A percentile compares a stretch with the other conserved stretches of the same genome.
These are phyloP conservation scores for Cyphomyrmex costatus DNA, from an alignment of 1,140 invertebrate genomes.

Conservation along the genomic window DNA sequence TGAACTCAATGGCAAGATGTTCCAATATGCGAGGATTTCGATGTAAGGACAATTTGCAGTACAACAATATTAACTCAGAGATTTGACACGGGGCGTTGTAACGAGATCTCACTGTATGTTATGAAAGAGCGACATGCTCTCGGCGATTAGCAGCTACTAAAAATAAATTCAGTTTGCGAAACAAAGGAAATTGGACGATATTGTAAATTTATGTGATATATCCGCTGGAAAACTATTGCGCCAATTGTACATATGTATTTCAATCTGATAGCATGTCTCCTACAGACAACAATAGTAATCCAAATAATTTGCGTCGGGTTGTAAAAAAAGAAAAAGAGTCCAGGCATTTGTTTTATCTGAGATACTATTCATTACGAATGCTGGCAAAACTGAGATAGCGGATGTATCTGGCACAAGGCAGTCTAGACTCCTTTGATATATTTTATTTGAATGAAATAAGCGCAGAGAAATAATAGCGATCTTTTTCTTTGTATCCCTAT, in stretches of 20 bases:
- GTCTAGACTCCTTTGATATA: slow-evolving; percentile 33
- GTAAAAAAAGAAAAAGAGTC: slow-evolving; percentile 13
- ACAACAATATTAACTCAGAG: slow-evolving; percentile 49
- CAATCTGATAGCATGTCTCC: slow-evolving; percentile 34
- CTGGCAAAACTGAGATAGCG: slow-evolving; percentile 21
- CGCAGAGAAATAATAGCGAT: slow-evolving; percentile 43
- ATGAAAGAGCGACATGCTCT: slow-evolving; percentile 24
- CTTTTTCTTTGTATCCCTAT: slow-evolving; percentile 39
- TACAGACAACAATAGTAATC: slow-evolving; percentile 38
- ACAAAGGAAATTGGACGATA: background rate
- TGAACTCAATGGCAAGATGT: slow-evolving; percentile 39
- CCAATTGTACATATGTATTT: slow-evolving; percentile 50
- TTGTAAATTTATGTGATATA: slow-evolving; percentile 42
- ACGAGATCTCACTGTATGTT: slow-evolving; percentile 46
- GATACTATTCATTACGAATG: slow-evolving; percentile 5
- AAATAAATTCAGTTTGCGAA: slow-evolving; percentile 24
- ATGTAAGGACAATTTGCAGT: slow-evolving; percentile 56
- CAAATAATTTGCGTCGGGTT: background rate
- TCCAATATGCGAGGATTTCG: slow-evolving; percentile 48
- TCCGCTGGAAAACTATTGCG: slow-evolving; percentile 43
- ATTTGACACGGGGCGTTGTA: slow-evolving; percentile 50
- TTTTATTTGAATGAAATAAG: slow-evolving; percentile 37
- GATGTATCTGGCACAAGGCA: slow-evolving; percentile 32
- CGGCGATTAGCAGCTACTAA: slow-evolving; percentile 35
- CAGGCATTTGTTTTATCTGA: background rate